Conservation (phyloP, 2,888 invertebrate species). For the Chaetogeoica ovagalla region DNA sequence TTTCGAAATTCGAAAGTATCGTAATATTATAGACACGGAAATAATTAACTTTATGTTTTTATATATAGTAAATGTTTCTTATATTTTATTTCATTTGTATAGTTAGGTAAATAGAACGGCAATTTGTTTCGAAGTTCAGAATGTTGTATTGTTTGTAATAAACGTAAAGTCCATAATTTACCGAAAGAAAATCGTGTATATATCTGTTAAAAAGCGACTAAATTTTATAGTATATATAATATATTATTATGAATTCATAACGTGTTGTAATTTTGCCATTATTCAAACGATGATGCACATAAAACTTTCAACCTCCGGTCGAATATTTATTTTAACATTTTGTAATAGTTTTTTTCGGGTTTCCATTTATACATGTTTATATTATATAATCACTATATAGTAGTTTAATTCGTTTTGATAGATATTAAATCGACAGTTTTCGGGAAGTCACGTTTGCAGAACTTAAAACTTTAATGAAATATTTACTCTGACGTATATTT, state of each 20-base stretch:
- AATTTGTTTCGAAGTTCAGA: background rate
- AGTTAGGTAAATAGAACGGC: background rate
- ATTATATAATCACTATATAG: background rate
- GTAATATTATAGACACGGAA: no score
- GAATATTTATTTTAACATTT: background rate
- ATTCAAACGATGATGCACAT: background rate
- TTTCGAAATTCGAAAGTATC: no score
- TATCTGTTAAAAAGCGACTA: no score
- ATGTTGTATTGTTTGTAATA: background rate
- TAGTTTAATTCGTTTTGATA: background rate
- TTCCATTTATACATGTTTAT: background rate
- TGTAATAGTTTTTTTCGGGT: background rate
- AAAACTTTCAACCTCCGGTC: conserved; percentile 7
- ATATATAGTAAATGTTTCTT: background rate
- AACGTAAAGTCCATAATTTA: background rate
- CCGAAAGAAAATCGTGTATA: background rate
- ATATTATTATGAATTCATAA: background rate
- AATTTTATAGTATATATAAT: background rate
- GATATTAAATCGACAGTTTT: background rate
- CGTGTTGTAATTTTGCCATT: background rate
- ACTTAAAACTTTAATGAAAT: background rate
- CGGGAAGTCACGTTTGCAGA: background rate
- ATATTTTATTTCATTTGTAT: background rate
- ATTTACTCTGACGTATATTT: no score
- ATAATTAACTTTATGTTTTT: no score